These are phyloP conservation scores for Maccullochella peelii DNA, from an alignment of 2,113 vertebrate genomes.

Conservation along the genomic window DNA sequence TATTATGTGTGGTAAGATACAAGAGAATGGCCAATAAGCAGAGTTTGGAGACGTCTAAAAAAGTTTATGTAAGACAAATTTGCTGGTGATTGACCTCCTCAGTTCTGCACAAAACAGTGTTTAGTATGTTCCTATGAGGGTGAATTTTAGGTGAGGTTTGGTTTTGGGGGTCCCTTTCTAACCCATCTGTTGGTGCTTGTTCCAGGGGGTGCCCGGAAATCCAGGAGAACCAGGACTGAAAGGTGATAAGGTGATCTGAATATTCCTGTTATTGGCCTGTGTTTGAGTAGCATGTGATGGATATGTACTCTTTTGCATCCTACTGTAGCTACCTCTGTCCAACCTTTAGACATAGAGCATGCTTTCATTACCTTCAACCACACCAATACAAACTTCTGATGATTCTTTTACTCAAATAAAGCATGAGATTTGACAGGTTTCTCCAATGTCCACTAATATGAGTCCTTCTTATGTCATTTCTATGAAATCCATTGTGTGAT, in stretches of 20 bases:
- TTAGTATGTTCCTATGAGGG: not conserved
- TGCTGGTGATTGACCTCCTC: not conserved
- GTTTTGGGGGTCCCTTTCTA: conserved; percentile 26
- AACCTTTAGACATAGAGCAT: conserved; percentile 43
- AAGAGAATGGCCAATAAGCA: not conserved
- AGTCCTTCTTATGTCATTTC: not conserved
- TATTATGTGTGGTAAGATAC: conserved; percentile 5
- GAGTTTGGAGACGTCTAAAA: not conserved
- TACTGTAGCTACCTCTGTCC: conserved; percentile 21
- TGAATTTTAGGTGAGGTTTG: not conserved
- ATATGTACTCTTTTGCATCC: conserved; percentile 66
- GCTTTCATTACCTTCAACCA: conserved; percentile 31
- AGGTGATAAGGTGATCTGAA: conserved; percentile 99
- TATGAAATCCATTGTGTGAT: conserved; percentile 13
- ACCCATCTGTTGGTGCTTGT: conserved; percentile 67
- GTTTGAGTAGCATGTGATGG: conserved; percentile 82
- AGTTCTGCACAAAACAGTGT: not conserved
- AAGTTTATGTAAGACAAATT: no score
- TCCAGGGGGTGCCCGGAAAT: conserved; percentile 96
- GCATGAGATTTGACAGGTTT: conserved; percentile 75
- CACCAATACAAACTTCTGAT: not conserved
- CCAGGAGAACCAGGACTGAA: conserved; percentile 99
- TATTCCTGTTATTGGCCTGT: conserved; percentile 97
- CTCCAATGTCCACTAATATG: not conserved
- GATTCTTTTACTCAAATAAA: conserved; percentile 45